These are phyloP conservation scores for Rallus crepitans DNA, from an alignment of 2,797 vertebrate species.

Conservation along the genomic window DNA sequence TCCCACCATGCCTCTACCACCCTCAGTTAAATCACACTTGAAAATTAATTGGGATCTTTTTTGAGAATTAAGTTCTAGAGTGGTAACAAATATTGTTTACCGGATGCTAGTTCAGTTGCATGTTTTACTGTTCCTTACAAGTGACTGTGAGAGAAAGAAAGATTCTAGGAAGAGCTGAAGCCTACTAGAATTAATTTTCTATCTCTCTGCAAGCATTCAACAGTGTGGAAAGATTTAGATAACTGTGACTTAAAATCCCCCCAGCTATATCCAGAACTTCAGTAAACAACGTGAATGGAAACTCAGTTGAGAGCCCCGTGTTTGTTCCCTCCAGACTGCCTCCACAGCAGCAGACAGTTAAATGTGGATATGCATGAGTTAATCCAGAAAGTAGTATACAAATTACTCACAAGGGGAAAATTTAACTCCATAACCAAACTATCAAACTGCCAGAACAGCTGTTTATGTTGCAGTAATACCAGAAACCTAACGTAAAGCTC, in stretches of 20 bases:
- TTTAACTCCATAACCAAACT: slow-evolving; percentile 45
- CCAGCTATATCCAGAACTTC: background rate
- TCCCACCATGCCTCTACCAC: background rate
- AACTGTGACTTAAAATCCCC: background rate
- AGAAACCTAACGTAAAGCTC: slow-evolving; percentile 32
- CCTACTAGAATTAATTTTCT: background rate
- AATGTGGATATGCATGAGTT: slow-evolving; percentile 33
- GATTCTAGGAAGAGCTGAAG: background rate
- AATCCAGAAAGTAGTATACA: slow-evolving; percentile 21
- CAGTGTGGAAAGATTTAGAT: background rate
- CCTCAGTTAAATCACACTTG: background rate
- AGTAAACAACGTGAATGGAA: slow-evolving; percentile 26
- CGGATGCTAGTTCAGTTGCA: background rate
- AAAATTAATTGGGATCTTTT: background rate
- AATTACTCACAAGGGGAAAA: slow-evolving; percentile 3
- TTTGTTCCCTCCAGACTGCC: slow-evolving; percentile 5
- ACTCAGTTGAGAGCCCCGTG: accelerated
- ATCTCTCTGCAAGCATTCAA: background rate
- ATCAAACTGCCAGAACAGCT: slow-evolving; percentile 22
- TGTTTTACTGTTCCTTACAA: background rate
- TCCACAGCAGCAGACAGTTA: slow-evolving; percentile 33
- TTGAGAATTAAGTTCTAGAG: background rate
- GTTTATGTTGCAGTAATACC: slow-evolving; percentile 22
- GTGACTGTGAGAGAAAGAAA: background rate
- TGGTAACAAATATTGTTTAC: background rate